Conservation (phyloP, 1,140 invertebrate genomes). For the Drosophila seguyi region DNA sequence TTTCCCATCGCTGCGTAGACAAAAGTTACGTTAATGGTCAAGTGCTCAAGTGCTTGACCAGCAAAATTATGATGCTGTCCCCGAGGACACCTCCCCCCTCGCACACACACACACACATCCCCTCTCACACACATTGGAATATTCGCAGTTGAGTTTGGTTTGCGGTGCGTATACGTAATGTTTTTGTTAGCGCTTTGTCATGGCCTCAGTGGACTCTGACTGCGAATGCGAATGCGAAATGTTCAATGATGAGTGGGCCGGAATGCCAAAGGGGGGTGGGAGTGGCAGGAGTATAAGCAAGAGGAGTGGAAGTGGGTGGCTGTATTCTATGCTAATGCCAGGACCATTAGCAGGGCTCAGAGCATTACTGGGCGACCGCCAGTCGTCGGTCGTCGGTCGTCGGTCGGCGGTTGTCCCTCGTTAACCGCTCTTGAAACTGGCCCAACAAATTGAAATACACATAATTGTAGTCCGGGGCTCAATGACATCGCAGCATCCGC, state of each 20-base stretch:
- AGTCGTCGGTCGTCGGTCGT: not conserved
- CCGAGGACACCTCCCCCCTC: slow-evolving; percentile 6
- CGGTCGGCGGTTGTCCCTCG: not conserved
- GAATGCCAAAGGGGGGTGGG: not conserved
- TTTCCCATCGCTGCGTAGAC: slow-evolving; percentile 48
- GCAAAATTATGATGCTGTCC: slow-evolving; percentile 69
- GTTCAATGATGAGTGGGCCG: slow-evolving; percentile 22
- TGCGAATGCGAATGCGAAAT: slow-evolving; percentile 5
- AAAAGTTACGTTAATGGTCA: slow-evolving; percentile 78
- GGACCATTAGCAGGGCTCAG: slow-evolving; percentile 25
- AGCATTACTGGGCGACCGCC: not conserved
- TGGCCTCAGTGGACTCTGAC: slow-evolving; percentile 11
- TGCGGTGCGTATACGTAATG: slow-evolving; percentile 52
- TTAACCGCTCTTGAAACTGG: slow-evolving; percentile 12
- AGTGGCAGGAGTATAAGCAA: not conserved
- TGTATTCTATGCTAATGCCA: slow-evolving; percentile 27
- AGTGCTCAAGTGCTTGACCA: slow-evolving; percentile 73
- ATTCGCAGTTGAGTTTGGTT: slow-evolving; percentile 19
- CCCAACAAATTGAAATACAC: slow-evolving; percentile 30
- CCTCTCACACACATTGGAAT: not conserved
- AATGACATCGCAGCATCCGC: slow-evolving; percentile 29
- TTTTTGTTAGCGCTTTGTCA: slow-evolving; percentile 51
- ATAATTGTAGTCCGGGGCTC: slow-evolving; percentile 31
- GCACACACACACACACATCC: not conserved
- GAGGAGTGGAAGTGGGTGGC: not conserved